Base-by-base conservation (phyloP, 2,797 vertebrate species). In the Orestias chungarensis region DNA sequence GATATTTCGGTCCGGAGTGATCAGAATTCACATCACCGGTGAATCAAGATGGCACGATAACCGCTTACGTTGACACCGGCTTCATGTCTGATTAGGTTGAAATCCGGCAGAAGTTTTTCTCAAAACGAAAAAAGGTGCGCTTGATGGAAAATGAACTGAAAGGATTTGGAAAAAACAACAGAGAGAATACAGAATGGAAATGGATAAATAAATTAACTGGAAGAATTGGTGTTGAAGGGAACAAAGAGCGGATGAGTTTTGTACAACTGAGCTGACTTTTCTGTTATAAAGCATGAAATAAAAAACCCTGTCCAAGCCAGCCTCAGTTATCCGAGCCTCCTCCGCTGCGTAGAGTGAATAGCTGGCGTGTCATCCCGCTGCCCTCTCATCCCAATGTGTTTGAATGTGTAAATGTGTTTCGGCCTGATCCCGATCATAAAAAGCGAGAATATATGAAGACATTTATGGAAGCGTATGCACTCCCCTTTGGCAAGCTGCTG, bases 371-470 rank as follows among this genome's bases (percentile, higher is more conserved):
- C 61, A 72, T 71, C 74, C 33, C 20, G 67, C 38, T 18, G 27
- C 27, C 49, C 66, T 72, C 73, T 83, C 82, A 82, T 85, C 80
- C 83, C 29, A 1, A 62, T 68, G 35, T 47, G 49, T 80, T 74
- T 77, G 35, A 78, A 80, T 62, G 71, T 71, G 57, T 62, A 71
- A 70, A 73, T 46, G 70, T 71, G 73, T 89, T 84, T 82, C 80
- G 70, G 52, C 77, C 78, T 44, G 81, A 86, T 78, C 68, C 78
- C 80, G 82, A 55, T 90, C 83, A 82, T 91, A 89, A 89, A 88
- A 86, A 79, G 72, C 33, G 66, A 57, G 78, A 90, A 91, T 86
- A 92, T 91, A 91, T 84, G 78, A 73, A 86, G 86, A 90, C 82
- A 25, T 92, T 94, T 92, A 92, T 89, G 80, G 84, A 82, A 79